Evolutionary conservation across 2,797 vertebrate genomes (phyloP).

Genomic region (Cuniculus paca): DNA sequence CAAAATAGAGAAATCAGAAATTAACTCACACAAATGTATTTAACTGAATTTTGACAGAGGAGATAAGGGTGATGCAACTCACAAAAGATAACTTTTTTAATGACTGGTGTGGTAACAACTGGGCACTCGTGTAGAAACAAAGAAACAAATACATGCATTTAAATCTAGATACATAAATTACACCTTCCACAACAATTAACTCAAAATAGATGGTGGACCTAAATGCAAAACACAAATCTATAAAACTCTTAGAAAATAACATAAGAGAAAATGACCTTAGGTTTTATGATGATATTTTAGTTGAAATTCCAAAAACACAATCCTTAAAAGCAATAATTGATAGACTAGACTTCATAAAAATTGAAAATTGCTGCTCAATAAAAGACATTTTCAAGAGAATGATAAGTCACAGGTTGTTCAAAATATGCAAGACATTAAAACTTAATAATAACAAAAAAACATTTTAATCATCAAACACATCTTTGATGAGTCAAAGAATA

Average conservation of each 20-base stretch:
- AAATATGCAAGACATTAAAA: background rate
- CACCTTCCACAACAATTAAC: background rate
- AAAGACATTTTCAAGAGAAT: background rate
- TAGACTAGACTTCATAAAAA: background rate
- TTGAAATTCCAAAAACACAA: background rate
- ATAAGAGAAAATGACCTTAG: background rate
- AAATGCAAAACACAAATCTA: background rate
- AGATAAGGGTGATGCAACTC: background rate
- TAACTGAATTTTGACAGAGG: background rate
- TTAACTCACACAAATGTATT: background rate
- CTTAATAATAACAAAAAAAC: background rate
- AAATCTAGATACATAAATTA: background rate
- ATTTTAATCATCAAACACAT: background rate
- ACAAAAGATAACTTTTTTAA: background rate
- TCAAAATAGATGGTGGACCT: background rate
- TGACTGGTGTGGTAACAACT: background rate
- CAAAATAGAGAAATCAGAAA: background rate
- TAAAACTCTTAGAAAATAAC: background rate
- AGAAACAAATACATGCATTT: background rate
- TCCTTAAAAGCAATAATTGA: background rate
- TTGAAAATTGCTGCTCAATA: background rate
- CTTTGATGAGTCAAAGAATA: background rate
- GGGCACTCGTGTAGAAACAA: background rate
- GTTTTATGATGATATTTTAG: background rate
- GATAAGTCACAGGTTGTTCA: background rate